These are phyloP conservation scores for Acrocephalus scirpaceus DNA, from an alignment of 2,797 vertebrate species.

Conservation along the genomic window DNA sequence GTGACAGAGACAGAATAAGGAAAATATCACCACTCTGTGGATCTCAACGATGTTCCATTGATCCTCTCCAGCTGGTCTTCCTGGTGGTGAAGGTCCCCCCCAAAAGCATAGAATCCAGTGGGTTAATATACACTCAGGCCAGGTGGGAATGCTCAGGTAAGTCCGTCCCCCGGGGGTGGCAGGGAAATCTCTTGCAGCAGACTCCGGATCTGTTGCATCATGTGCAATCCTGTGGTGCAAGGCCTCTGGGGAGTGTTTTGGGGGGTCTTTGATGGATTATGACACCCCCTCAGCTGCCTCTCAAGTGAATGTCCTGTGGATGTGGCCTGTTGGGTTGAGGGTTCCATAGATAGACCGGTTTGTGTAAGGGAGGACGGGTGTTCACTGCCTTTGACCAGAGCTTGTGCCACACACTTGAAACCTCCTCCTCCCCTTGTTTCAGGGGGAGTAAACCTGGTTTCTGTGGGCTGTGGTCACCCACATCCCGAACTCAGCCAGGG, in stretches of 20 bases:
- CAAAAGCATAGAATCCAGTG: not conserved
- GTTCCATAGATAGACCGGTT: not conserved
- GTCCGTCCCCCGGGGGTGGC: too few species aligned
- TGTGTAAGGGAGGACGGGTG: not conserved
- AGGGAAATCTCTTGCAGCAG: not conserved
- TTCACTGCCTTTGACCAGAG: not conserved
- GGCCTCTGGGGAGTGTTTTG: not conserved
- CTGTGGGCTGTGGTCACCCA: too few species aligned
- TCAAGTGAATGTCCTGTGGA: rapidly evolving
- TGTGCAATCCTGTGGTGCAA: not conserved
- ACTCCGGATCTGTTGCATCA: too few species aligned
- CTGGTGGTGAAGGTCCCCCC: not conserved
- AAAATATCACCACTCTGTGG: not conserved
- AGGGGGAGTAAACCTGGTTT: too few species aligned
- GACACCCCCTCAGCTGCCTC: too few species aligned
- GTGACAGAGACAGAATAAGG: not conserved
- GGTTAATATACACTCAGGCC: rapidly evolving
- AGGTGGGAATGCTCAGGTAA: not conserved
- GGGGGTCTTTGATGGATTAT: not conserved
- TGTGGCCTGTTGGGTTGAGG: not conserved
- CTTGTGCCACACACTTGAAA: not conserved
- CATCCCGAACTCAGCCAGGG: too few species aligned
- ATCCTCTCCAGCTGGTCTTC: not conserved
- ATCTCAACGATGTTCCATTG: rapidly evolving
- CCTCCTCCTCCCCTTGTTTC: too few species aligned